Evolutionary conservation across 1,140 invertebrate genomes (phyloP).

Genomic region (Acyrthosiphon pisum): DNA sequence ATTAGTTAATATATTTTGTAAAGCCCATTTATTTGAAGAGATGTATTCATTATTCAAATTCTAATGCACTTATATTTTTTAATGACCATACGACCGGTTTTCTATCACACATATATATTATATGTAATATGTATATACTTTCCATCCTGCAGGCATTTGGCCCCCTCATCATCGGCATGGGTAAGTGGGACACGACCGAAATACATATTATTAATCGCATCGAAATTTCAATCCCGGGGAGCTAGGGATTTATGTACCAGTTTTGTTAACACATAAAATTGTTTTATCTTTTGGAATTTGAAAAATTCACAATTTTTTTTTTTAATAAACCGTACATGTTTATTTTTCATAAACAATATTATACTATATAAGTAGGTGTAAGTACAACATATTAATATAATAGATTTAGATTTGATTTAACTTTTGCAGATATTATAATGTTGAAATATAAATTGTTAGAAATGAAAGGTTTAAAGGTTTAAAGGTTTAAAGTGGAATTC

Average conservation of each 20-base stretch:
- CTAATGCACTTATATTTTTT: conserved; percentile 15
- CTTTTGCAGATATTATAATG: background rate
- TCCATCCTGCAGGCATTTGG: conserved; percentile 56
- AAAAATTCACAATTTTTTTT: background rate
- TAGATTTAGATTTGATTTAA: background rate
- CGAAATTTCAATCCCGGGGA: background rate
- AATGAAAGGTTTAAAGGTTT: background rate
- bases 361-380: background rate
- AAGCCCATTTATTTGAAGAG: background rate
- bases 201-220: conserved; percentile 49
- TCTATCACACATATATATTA: background rate
- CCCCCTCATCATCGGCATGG: conserved; percentile 29
- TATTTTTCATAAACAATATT: background rate
- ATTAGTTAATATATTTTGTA: conserved; percentile 21
- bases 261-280: background rate
- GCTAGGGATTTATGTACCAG: background rate
- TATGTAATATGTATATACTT: background rate
- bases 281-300: background rate
- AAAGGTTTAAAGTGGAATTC: background rate
- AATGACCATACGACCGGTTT: conserved; percentile 47
- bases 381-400: background rate
- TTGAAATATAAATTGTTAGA: background rate
- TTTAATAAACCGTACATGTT: background rate
- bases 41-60: conserved; percentile 32
- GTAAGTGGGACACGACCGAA: conserved; percentile 54